Conservation (phyloP, 2,888 invertebrate genomes). For the Ophraella communa region DNA sequence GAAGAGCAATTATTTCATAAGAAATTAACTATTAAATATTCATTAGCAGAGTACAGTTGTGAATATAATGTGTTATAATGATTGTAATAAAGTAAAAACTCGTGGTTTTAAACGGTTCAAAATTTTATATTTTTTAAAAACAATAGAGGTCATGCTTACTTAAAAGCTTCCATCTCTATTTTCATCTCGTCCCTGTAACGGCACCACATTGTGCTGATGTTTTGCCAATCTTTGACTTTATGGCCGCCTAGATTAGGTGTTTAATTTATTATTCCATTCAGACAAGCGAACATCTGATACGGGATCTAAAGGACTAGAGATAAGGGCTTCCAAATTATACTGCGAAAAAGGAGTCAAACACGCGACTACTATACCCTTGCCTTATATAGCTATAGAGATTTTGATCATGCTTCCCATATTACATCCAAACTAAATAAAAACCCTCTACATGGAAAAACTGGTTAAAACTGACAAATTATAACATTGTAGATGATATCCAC, state of each 20-base stretch:
- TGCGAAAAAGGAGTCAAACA: slow-evolving; percentile 33
- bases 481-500: background rate
- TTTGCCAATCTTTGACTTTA: slow-evolving; percentile 47
- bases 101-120: no score
- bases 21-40: no score
- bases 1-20: no score
- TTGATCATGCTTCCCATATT: background rate
- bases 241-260: slow-evolving; percentile 45
- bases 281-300: slow-evolving; percentile 37
- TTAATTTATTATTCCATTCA: slow-evolving; percentile 44
- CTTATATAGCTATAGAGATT: background rate
- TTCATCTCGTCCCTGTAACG: slow-evolving; percentile 4
- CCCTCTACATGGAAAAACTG: background rate
- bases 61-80: no score
- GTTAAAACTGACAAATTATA: background rate
- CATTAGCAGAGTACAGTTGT: no score
- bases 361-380: slow-evolving; percentile 20
- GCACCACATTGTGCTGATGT: slow-evolving; percentile 39
- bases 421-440: background rate
- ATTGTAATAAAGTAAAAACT: no score
- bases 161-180: slow-evolving; percentile 16
- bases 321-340: slow-evolving; percentile 35
- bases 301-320: slow-evolving; percentile 36
- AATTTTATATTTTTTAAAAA: background rate
- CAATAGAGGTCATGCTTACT: no score